Base-by-base conservation (phyloP, 2,888 invertebrate species). In the Andrena trimmerana region DNA sequence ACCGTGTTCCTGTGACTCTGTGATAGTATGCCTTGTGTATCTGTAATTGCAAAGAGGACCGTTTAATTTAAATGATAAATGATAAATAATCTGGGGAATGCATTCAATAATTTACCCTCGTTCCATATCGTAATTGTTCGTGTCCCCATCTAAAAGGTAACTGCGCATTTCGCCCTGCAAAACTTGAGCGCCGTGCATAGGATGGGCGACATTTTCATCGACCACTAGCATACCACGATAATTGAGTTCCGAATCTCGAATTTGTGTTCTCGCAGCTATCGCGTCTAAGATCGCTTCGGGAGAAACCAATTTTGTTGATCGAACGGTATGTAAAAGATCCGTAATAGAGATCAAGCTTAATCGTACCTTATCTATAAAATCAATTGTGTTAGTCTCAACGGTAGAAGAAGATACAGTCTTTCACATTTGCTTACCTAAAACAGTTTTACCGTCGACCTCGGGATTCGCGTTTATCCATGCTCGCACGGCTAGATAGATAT, bases 281-380 rank as follows among this genome's bases (percentile, higher is more conserved):
- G 99, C 99, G 95, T 99, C 99, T 24, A 99, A 96, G 89, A 99
- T 96, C 92, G 97, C 96, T 94, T 99, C 98, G 0, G 99, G 96
- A 48, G 97, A 97, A 59, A 99, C 96, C 63, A 99, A 96, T 50
- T 96, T 96, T 60, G 98, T 97, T 0, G 98, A 97, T 54, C 99
- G 95, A 33, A 99, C 99, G 78, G 97, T 96, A 82, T 97, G 97
- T 88, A 99, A 95, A 85, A 99, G 95, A 93, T 99, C 98, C 83
- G 97, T 96, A 52, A 98, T 95, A 81, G 96, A 96, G 96, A 99
- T 98, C 78, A 99, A 95, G 2, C 98, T 97, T 86, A 99, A 95
- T 29, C 99, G 96, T 57, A 94, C 90, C 89, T 93, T 92, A 79
- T 89, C 94, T 94, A 77, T 48, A 86, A 76, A 72, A 70, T 78